Conservation (phyloP, 2,888 invertebrate genomes). For the Bombyx huttoni region DNA sequence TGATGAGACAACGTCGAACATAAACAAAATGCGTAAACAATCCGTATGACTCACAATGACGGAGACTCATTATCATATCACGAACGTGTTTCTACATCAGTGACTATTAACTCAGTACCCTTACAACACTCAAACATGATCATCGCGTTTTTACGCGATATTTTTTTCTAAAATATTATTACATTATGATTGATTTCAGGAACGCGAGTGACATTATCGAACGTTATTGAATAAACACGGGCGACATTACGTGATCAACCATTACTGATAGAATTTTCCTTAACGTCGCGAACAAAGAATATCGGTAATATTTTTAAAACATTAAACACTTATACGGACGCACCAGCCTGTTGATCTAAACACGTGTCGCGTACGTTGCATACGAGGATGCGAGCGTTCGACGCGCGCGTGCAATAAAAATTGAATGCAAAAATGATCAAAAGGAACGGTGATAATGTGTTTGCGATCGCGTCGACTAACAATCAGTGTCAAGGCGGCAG, state of each 20-base stretch:
- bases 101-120: conserved; percentile 53
- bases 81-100: conserved; percentile 32
- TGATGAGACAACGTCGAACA: conserved; percentile 34
- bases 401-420: conserved; percentile 57
- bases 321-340: conserved; percentile 37
- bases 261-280: conserved; percentile 50
- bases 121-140: conserved; percentile 37
- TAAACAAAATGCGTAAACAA: conserved; percentile 66
- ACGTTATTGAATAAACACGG: conserved; percentile 37
- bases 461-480: conserved; percentile 68
- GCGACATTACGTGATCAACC: conserved; percentile 31
- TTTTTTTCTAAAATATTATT: neutral
- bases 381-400: conserved; percentile 54
- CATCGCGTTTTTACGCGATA: neutral
- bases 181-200: neutral
- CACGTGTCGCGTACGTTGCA: conserved; percentile 47
- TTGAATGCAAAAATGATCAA: conserved; percentile 69
- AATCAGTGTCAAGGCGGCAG: conserved; percentile 62
- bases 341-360: conserved; percentile 61
- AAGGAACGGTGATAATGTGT: conserved; percentile 70
- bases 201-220: neutral
- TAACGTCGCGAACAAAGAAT: conserved; percentile 59
- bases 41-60: conserved; percentile 67
- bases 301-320: conserved; percentile 27
- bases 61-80: conserved; percentile 68